Percentiles rank a stretch among this genome's conserved stretches.
Evolutionary conservation across 2,797 vertebrate genomes (phyloP).

Genomic region (Poeciliopsis turneri): DNA sequence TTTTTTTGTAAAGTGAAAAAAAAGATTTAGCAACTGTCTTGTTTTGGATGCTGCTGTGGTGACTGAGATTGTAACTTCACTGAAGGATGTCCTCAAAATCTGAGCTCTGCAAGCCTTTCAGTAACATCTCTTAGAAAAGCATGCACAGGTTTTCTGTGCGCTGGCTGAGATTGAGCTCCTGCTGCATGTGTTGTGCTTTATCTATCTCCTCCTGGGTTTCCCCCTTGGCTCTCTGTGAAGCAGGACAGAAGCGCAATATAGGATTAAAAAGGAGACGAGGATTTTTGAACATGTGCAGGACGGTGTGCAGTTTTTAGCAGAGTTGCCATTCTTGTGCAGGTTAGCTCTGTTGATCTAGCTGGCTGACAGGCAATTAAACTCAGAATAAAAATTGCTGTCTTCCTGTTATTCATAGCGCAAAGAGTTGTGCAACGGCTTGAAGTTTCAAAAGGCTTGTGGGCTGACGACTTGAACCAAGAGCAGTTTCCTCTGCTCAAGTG

Average conservation of each 20-base stretch:
- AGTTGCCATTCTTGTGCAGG: slow-evolving; percentile 7
- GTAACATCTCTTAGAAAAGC: neutral
- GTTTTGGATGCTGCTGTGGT: neutral
- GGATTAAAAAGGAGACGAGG: neutral
- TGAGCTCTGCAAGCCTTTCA: neutral
- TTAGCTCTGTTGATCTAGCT: slow-evolving; percentile 24
- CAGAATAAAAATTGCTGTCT: slow-evolving; percentile 56
- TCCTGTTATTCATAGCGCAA: slow-evolving; percentile 67
- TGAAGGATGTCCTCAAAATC: neutral
- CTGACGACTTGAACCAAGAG: slow-evolving; percentile 36
- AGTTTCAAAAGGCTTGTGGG: slow-evolving; percentile 58
- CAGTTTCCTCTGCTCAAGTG: slow-evolving; percentile 50
- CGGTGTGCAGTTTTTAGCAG: slow-evolving; percentile 3
- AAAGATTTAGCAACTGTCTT: neutral
- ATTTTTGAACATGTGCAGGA: neutral
- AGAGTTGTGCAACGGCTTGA: slow-evolving; percentile 54
- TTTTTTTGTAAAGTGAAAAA: neutral
- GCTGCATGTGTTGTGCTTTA: neutral
- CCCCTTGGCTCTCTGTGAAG: neutral
- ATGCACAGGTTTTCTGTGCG: neutral
- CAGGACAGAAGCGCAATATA: neutral
- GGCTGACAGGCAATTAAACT: slow-evolving; percentile 53
- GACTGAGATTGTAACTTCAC: neutral
- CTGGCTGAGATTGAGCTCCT: neutral
- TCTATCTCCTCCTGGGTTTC: neutral